Evolutionary conservation across 2,888 invertebrate species (phyloP), one percentile per base, ranked within the genome.

Genomic region (Noctua janthe): DNA sequence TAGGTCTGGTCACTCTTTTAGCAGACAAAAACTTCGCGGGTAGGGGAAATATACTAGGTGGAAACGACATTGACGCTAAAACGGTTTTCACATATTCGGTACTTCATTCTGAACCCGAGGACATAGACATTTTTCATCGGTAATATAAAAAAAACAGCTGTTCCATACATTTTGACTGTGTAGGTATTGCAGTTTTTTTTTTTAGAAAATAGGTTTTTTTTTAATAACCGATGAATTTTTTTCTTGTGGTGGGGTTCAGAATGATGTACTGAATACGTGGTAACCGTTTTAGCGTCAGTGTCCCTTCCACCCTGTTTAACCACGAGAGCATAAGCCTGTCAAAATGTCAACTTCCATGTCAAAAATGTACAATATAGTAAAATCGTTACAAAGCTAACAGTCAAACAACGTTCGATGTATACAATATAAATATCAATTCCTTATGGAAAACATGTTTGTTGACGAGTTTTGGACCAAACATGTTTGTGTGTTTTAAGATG

Each of bases 331-430:
- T 39, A 67, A 83, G 29, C 49, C n/a, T 62, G 73, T 70, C 73
- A 74, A 78, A 54, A 43, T 62, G 69, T 77, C 71, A 76, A 78
- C n/a, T 51, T 29, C 49, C 20, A 75, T 75, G 85, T 87, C 81
- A 71, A 81, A 81, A 85, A 87, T 87, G 75, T 88, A 88, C 73
- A 85, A 78, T 83, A 79, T 35, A 85, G 76, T 87, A 83, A 80
- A 86, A 81, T 82, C 73, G 81, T 82, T 87, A 81, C 70, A 85
- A 81, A 89, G 80, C 87, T 88, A 90, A 88, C 90, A 91, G 90
- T 91, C 90, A 89, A 85, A 85, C 82, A 83, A 88, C 67, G 71
- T 91, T 91, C 91, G 91, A 91, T 91, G 91, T 91, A 91, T 88
- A 89, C 87, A 90, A 86, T 90, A 81, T 88, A 83, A 86, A 81